Conservation (phyloP, 2,113 vertebrate genomes). For the Candoia aspera region DNA sequence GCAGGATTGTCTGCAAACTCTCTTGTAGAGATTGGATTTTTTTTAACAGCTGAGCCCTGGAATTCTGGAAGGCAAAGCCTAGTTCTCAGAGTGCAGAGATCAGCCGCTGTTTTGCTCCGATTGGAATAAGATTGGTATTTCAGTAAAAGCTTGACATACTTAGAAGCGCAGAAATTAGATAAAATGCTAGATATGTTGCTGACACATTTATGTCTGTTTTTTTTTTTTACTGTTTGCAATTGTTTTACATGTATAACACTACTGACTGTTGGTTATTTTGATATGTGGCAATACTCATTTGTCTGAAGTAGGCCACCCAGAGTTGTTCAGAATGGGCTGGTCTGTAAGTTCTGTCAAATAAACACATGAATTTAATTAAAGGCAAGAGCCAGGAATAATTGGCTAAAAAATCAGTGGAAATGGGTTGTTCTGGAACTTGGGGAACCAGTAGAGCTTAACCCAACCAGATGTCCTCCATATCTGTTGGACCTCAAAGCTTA, state of each 20-base stretch:
- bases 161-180: not conserved
- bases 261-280: not conserved
- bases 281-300: not conserved
- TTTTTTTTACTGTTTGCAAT: not conserved
- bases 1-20: not conserved
- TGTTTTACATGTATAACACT: not conserved
- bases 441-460: too few species aligned
- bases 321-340: not conserved
- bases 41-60: not conserved
- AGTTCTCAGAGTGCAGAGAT: rapidly evolving
- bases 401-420: not conserved
- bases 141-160: not conserved
- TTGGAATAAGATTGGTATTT: not conserved
- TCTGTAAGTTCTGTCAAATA: not conserved
- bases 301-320: not conserved
- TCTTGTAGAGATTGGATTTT: not conserved
- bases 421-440: not conserved
- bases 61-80: not conserved
- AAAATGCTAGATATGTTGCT: not conserved
- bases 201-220: not conserved
- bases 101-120: rapidly evolving
- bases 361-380: not conserved
- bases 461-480: too few species aligned
- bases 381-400: rapidly evolving
- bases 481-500: too few species aligned